Percentiles rank a stretch among this genome's conserved stretches.
These are phyloP conservation scores for Acheta domesticus DNA, from an alignment of 2,888 invertebrate genomes.

Conservation along the genomic window DNA sequence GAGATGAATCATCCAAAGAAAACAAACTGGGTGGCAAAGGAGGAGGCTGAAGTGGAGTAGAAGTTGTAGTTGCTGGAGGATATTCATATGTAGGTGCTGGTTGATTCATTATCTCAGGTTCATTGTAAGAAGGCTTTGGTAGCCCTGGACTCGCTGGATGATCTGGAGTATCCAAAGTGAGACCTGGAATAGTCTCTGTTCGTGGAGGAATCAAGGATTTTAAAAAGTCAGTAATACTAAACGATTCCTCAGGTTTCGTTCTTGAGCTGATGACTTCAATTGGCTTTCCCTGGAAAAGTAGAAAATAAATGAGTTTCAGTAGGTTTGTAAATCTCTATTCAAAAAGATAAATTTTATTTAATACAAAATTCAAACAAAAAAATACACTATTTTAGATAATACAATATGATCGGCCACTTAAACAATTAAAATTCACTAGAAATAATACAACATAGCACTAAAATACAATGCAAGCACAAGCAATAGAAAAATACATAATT, in stretches of 20 bases:
- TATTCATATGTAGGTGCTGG: conserved; percentile 28
- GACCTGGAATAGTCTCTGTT: conserved; percentile 26
- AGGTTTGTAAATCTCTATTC: too few relatives aligned
- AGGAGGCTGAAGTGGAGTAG: conserved; percentile 35
- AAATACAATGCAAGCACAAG: too few relatives aligned
- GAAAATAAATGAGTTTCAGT: conserved; percentile 42
- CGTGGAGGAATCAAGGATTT: conserved; percentile 49
- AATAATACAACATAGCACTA: too few relatives aligned
- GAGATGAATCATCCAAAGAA: conserved; percentile 26
- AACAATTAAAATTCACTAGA: too few relatives aligned
- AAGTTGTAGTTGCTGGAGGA: conserved; percentile 25
- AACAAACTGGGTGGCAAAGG: conserved; percentile 38
- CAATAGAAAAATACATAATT: too few relatives aligned
- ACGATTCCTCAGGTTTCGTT: conserved; percentile 51
- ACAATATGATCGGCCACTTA: too few relatives aligned
- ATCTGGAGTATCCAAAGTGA: conserved; percentile 22
- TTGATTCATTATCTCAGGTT: conserved; percentile 18
- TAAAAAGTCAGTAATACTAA: conserved; percentile 56
- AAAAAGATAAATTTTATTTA: too few relatives aligned
- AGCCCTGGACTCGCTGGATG: conserved; percentile 1
- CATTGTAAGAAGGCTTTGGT: neutral
- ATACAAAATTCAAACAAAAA: neutral
- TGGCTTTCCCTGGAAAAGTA: conserved; percentile 48
- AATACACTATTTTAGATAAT: neutral
- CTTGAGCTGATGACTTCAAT: conserved; percentile 59